phyloP scores from a whole-genome alignment of 1,140 invertebrate genomes.

The Ctenoplectra terminalis region DNA sequence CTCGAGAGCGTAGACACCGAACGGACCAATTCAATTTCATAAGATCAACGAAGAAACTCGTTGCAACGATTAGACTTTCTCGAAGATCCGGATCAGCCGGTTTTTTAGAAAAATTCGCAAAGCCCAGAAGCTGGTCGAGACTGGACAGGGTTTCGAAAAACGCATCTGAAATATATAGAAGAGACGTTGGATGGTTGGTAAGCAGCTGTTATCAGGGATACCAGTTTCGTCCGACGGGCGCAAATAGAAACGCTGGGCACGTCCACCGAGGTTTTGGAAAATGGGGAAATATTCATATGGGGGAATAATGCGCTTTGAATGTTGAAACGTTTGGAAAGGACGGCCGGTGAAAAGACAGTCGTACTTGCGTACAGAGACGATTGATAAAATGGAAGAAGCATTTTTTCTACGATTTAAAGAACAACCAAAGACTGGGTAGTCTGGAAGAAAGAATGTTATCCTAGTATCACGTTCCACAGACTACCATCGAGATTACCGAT shows the following conservation, averaged over 20 bases:
- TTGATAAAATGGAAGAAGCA: constrained; percentile 19
- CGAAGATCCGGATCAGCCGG: not conserved
- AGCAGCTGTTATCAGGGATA: constrained; percentile 48
- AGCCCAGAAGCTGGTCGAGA: not conserved
- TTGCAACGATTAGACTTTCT: not conserved
- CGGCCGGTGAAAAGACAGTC: not conserved
- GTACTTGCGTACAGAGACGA: not conserved
- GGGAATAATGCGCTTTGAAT: constrained; percentile 48
- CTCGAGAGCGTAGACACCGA: not conserved
- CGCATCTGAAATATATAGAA: constrained; percentile 14
- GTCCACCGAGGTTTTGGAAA: constrained; percentile 29
- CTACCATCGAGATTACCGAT: not conserved
- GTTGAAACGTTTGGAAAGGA: not conserved
- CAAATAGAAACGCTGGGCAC: constrained; percentile 40
- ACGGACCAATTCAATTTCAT: constrained; percentile 17
- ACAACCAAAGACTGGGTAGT: not conserved
- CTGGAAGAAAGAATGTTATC: no score
- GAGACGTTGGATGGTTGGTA: constrained; percentile 26
- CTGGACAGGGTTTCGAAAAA: not conserved
- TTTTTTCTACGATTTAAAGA: not conserved
- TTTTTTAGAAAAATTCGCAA: constrained; percentile 2
- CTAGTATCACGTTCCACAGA: not conserved
- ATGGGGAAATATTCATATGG: constrained; percentile 58
- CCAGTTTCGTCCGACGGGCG: not conserved
- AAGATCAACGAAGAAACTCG: constrained; percentile 28